phyloP scores from a whole-genome alignment of 2,888 invertebrate genomes.

The Mamestra brassicae region DNA sequence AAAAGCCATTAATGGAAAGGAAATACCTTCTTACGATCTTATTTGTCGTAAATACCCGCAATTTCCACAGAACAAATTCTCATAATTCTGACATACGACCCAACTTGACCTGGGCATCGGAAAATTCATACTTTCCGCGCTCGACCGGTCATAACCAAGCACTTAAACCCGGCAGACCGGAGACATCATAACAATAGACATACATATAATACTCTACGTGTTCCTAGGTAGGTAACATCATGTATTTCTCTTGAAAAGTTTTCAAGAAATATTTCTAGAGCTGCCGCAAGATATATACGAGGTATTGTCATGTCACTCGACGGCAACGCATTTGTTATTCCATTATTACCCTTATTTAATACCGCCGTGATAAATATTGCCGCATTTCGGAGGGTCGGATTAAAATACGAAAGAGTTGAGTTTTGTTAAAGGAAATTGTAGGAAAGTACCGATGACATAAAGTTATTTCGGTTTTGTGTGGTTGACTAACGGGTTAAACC shows the following conservation, averaged over 20 bases:
- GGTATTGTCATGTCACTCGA: constrained; percentile 75
- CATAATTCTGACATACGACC: constrained; percentile 54
- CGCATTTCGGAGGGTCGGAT: constrained; percentile 74
- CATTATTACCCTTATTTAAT: constrained; percentile 87
- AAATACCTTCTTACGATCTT: constrained; percentile 28
- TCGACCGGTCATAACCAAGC: constrained; percentile 41
- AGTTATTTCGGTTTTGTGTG: constrained; percentile 46
- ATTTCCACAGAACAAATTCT: constrained; percentile 45
- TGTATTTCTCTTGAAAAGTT: constrained; percentile 56
- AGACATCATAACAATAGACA: constrained; percentile 57
- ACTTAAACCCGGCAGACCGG: constrained; percentile 53
- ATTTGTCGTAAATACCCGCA: constrained; percentile 34
- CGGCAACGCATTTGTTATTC: constrained; percentile 83
- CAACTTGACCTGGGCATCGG: constrained; percentile 50
- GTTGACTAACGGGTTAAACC: constrained; percentile 26
- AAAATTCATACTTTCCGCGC: constrained; percentile 48
- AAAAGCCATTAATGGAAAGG: constrained; percentile 19
- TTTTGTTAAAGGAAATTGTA: constrained; percentile 71
- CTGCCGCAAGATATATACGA: constrained; percentile 54
- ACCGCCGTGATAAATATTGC: constrained; percentile 81
- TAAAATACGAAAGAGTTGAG: constrained; percentile 81
- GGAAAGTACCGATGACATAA: constrained; percentile 60
- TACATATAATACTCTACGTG: constrained; percentile 34
- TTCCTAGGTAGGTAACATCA: constrained; percentile 40
- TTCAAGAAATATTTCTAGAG: constrained; percentile 56